Evolutionary conservation across 2,113 vertebrate genomes (phyloP), one percentile per base, ranked within the genome.

Genomic region (Nothobranchius furzeri): DNA sequence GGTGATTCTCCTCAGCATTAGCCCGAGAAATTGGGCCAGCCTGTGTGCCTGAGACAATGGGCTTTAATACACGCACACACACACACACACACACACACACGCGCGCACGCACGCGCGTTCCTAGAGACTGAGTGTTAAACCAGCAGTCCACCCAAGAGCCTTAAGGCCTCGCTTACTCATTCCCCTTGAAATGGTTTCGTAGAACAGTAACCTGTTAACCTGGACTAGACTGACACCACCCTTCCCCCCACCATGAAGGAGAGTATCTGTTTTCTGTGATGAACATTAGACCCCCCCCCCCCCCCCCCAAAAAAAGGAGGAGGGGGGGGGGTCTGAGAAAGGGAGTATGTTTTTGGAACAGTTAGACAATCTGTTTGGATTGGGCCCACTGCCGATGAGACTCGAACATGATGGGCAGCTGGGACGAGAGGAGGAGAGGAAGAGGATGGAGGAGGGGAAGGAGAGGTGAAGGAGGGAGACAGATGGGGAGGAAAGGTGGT

Each of bases 311-410:
- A 70, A 83, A 81, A 69, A 58, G 81, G 80, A 37, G 83, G 49
- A 37, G 75, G 15, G 47, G 53, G 72, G 73, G 80, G 81, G 82
- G 30, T 4, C 73, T 61, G 64, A 80, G 14, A 47, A 84, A 4
- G 83, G 83, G 78, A 84, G 88, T 60, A 70, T 88, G 85, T 92
- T 86, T 85, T 91, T 85, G 83, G 89, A 92, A 89, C 88, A 82
- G 89, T 88, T 86, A 87, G 85, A 93, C 83, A 84, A 88, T 91
- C 88, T 89, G 78, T 83, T 83, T 92, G 90, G 87, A 85, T 87
- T 92, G 90, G 60, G 15, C 84, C 61, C 58, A 82, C 69, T 88
- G 90, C 81, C 78, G 83, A 86, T 85, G 82, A 88, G 86, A 91
- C 60, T 65, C 76, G 42, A 2, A 73, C 86, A 90, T 89, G 86